phyloP scores from a whole-genome alignment of 1,140 invertebrate genomes.

The Caenorhabditis inopinata region DNA sequence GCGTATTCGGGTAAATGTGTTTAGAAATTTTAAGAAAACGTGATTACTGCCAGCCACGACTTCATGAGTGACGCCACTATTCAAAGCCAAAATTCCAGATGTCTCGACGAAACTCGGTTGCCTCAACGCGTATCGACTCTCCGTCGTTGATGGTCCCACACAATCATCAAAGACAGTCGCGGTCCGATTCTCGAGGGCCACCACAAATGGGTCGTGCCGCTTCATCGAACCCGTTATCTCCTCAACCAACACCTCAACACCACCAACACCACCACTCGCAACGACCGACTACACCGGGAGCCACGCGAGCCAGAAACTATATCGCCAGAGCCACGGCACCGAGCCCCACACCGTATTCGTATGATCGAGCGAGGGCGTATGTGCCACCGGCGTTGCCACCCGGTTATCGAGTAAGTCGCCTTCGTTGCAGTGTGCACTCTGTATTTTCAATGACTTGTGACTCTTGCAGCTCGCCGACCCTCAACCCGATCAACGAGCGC shows the following conservation, averaged over 20 bases:
- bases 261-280: background rate
- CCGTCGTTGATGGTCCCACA: background rate
- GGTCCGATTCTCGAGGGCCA: slow-evolving; percentile 25
- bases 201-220: background rate
- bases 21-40: no score
- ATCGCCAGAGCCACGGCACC: slow-evolving; percentile 52
- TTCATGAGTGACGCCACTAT: no score
- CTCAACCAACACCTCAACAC: background rate
- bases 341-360: slow-evolving; percentile 61
- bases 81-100: slow-evolving; percentile 34
- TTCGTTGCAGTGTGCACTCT: background rate
- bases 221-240: slow-evolving; percentile 27
- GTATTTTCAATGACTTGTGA: background rate
- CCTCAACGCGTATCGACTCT: slow-evolving; percentile 16
- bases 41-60: no score
- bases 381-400: slow-evolving; percentile 61
- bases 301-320: slow-evolving; percentile 51
- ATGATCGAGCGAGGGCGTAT: slow-evolving; percentile 56
- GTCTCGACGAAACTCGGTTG: slow-evolving; percentile 39
- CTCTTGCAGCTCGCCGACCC: slow-evolving; percentile 37
- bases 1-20: no score
- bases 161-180: slow-evolving; percentile 35
- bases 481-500: slow-evolving; percentile 18
- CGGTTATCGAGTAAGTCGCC: slow-evolving; percentile 52
- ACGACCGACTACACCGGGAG: slow-evolving; percentile 38